Conservation (phyloP, 2,113 vertebrate genomes). For the Sarotherodon lohbergeri region DNA sequence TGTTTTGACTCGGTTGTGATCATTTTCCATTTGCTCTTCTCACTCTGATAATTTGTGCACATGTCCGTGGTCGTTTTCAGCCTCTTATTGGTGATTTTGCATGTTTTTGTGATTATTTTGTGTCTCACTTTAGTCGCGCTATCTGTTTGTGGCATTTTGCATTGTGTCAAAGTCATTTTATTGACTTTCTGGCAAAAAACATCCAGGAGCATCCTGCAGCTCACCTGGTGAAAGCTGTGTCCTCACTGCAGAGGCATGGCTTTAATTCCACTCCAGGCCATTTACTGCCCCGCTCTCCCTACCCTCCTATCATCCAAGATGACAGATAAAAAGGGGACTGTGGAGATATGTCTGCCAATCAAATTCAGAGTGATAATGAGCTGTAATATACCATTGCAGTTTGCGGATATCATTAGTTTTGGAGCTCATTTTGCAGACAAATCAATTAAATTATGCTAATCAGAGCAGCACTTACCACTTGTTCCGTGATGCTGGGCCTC, state of each 20-base stretch:
- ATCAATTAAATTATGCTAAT: slow-evolving; percentile 48
- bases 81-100: neutral
- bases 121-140: accelerated
- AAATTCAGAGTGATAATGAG: neutral
- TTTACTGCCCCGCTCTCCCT: neutral
- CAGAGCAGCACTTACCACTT: neutral
- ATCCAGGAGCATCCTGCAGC: accelerated
- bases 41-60: accelerated
- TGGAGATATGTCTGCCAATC: neutral
- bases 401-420: neutral
- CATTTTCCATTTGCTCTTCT: accelerated
- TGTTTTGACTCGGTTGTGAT: too few relatives aligned
- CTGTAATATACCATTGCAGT: neutral
- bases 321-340: neutral
- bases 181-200: neutral
- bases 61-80: neutral
- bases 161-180: neutral
- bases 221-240: neutral
- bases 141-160: neutral
- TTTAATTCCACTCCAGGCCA: neutral
- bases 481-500: neutral
- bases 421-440: slow-evolving; percentile 16
- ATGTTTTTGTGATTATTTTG: neutral
- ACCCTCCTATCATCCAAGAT: neutral
- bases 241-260: accelerated